Evolutionary conservation across 92 coral and sea anemone species (phyloP).

Genomic region (Virgularia gustaviana): DNA sequence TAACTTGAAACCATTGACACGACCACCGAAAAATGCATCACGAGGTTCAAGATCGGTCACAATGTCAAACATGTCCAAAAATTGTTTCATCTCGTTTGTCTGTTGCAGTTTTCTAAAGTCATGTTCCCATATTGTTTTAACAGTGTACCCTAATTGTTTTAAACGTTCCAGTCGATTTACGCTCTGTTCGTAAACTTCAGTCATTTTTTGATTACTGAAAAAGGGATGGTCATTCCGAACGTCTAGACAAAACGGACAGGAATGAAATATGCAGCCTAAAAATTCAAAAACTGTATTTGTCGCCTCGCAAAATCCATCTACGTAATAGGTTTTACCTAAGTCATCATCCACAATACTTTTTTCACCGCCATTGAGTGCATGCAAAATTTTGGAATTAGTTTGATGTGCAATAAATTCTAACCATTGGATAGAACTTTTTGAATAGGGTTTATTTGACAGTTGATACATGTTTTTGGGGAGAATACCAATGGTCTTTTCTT

Average conservation of each 20-base stretch:
- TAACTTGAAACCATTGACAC: conserved; percentile 36
- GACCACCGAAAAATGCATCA: conserved; percentile 50
- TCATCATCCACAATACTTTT: conserved; percentile 18
- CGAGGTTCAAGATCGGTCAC: conserved; percentile 25
- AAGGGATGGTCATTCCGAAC: conserved; percentile 10
- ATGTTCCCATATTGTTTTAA: conserved; percentile 38
- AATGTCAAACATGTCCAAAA: conserved; percentile 18
- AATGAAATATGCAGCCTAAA: conserved; percentile 32
- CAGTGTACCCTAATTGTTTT: conserved; percentile 25
- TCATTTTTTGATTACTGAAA: background rate
- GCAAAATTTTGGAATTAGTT: conserved; percentile 4
- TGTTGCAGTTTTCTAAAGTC: conserved; percentile 27
- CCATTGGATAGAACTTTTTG: conserved; percentile 30
- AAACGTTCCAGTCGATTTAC: conserved; percentile 21
- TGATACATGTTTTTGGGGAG: conserved; percentile 29
- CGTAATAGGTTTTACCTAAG: conserved; percentile 27
- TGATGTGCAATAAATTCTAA: conserved; percentile 17
- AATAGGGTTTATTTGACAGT: conserved; percentile 17
- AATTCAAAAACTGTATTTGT: conserved; percentile 32
- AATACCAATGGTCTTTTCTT: conserved; percentile 31
- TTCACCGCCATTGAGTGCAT: conserved; percentile 33
- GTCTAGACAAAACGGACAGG: conserved; percentile 28
- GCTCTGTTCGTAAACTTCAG: conserved; percentile 28
- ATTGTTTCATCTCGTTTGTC: conserved; percentile 20
- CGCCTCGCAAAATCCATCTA: conserved; percentile 35